phyloP scores from a whole-genome alignment of 2,797 vertebrate genomes.

The Pempheris klunzingeri region DNA sequence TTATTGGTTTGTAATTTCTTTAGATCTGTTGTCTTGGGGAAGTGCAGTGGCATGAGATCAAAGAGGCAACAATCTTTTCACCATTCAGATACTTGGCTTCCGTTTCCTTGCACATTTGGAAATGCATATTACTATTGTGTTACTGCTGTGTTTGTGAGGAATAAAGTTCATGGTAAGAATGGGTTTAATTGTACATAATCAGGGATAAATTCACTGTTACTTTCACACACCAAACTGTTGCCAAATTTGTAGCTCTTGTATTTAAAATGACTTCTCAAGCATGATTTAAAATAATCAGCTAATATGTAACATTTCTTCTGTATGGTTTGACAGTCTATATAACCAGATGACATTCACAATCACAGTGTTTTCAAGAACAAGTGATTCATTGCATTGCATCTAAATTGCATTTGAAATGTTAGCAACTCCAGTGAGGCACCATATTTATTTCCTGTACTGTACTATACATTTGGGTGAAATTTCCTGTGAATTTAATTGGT shows the following conservation, averaged over 20 bases:
- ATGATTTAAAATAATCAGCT: background rate
- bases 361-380: too few species aligned
- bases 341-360: background rate
- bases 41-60: constrained; percentile 13
- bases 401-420: too few species aligned
- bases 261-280: too few species aligned
- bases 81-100: constrained; percentile 3
- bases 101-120: background rate
- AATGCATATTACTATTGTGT: background rate
- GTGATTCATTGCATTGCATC: too few species aligned
- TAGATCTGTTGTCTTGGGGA: constrained; percentile 25
- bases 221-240: background rate
- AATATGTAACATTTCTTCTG: background rate
- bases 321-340: background rate
- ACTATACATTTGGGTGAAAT: too few species aligned
- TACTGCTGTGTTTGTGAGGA: background rate
- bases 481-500: too few species aligned
- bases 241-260: background rate
- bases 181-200: background rate
- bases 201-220: constrained; percentile 1
- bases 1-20: constrained; percentile 1
- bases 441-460: too few species aligned
- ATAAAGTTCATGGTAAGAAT: background rate
- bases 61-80: constrained; percentile 17
- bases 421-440: too few species aligned